These are phyloP conservation scores for Lemur catta DNA, from an alignment of 2,797 vertebrate species.

Conservation along the genomic window DNA sequence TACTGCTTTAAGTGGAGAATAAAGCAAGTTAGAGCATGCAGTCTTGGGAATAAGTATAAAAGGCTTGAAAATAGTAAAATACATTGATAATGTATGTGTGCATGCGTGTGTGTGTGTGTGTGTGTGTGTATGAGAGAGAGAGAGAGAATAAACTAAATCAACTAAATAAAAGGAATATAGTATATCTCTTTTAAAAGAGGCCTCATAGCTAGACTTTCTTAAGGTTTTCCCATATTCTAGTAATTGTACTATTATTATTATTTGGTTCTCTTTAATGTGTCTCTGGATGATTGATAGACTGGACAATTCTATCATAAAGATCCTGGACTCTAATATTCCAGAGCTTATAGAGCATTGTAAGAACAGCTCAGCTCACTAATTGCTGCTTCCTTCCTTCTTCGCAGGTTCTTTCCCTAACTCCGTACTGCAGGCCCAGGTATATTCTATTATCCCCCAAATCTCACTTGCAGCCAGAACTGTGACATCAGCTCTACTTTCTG, in stretches of 20 bases:
- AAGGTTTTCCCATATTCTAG: background rate
- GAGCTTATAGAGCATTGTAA: background rate
- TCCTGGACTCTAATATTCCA: background rate
- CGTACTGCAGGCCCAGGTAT: background rate
- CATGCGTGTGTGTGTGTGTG: background rate
- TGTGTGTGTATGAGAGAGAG: background rate
- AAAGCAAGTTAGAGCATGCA: background rate
- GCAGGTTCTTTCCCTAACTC: background rate
- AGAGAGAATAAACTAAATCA: background rate
- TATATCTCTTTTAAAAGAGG: background rate
- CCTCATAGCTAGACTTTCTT: background rate
- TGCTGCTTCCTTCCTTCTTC: background rate
- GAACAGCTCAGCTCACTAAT: background rate
- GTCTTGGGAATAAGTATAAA: slow-evolving; percentile 4
- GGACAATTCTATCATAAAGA: background rate
- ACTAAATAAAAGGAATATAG: background rate
- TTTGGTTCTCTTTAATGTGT: background rate
- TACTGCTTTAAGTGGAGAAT: background rate
- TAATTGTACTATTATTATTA: background rate
- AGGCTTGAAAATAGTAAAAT: background rate
- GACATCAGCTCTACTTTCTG: slow-evolving; percentile 16
- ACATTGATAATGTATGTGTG: background rate
- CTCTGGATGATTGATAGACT: background rate
- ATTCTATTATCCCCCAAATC: background rate
- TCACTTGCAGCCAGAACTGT: background rate